Evolutionary conservation across 2,113 vertebrate species (phyloP).

Genomic region (Alces alces): DNA sequence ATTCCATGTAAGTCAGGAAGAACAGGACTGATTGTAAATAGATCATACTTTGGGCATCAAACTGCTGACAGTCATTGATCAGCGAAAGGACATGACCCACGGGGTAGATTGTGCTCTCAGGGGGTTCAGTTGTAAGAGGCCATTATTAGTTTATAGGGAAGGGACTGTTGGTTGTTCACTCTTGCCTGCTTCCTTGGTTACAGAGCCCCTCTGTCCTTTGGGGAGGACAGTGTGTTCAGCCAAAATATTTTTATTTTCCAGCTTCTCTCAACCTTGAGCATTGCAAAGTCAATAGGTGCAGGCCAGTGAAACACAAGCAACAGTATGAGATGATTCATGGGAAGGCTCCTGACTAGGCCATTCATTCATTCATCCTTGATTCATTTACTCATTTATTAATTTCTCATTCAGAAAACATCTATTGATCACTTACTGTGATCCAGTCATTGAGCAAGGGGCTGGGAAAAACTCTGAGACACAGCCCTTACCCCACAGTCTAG

Average conservation of each 20-base stretch:
- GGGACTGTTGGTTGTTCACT: neutral
- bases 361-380: neutral
- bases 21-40: neutral
- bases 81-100: neutral
- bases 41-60: neutral
- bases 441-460: neutral
- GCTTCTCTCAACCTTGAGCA: neutral
- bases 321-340: neutral
- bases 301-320: neutral
- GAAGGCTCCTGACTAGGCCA: neutral
- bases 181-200: neutral
- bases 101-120: neutral
- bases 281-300: neutral
- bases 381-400: neutral
- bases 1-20: neutral
- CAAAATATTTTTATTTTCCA: neutral
- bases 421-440: neutral
- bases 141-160: neutral
- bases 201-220: neutral
- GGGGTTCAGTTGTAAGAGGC: neutral
- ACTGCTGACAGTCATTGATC: neutral
- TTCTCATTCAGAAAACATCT: slow-evolving; percentile 10
- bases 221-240: neutral
- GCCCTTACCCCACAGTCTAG: neutral
- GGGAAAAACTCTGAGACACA: neutral